Evolutionary conservation across 2,113 vertebrate species (phyloP).

Genomic region (Pygoscelis adeliae): DNA sequence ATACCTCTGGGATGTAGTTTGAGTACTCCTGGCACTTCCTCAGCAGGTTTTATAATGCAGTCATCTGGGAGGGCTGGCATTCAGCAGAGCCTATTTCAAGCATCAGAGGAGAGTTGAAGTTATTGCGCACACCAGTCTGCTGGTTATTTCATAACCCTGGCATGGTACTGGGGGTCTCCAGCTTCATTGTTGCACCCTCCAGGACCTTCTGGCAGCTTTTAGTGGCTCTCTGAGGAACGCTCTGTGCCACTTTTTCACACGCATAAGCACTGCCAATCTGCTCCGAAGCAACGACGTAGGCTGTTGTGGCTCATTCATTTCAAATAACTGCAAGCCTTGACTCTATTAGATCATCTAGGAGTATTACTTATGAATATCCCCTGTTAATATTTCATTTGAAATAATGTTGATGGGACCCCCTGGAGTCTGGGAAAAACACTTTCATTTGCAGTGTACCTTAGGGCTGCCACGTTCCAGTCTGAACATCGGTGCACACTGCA

Average conservation of each 20-base stretch:
- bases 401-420: conserved; percentile 15
- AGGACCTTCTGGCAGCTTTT: conserved; percentile 48
- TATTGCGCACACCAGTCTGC: neutral
- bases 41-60: conserved; percentile 42
- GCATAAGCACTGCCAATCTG: neutral
- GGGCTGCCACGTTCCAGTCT: neutral
- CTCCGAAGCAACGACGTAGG: neutral
- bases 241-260: neutral
- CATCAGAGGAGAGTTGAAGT: neutral
- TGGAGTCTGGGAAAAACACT: neutral
- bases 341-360: neutral
- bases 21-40: conserved; percentile 33
- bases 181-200: neutral
- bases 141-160: conserved; percentile 27
- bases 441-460: neutral
- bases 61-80: conserved; percentile 42
- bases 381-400: conserved; percentile 36
- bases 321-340: neutral
- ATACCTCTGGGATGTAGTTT: conserved; percentile 60
- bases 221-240: neutral
- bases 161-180: neutral
- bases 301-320: neutral
- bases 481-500: neutral
- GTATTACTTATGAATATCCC: conserved; percentile 26
- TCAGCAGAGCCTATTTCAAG: conserved; percentile 7